phyloP scores from a whole-genome alignment of 2,888 invertebrate genomes.

The Ochropleura plecta region DNA sequence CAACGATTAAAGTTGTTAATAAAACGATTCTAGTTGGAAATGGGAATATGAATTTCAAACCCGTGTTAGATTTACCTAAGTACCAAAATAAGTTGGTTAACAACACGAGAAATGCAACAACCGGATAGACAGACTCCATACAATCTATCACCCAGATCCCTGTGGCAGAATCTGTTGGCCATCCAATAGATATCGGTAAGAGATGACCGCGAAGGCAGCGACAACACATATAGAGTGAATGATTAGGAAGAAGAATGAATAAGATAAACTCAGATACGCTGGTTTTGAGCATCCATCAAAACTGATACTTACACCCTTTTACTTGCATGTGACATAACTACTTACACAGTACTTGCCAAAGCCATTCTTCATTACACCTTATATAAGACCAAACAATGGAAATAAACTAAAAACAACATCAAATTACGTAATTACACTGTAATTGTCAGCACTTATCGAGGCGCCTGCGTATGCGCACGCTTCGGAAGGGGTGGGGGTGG shows the following conservation, averaged over 20 bases:
- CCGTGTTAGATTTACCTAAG: not conserved
- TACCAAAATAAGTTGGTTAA: too few species aligned
- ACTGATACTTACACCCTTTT: not conserved
- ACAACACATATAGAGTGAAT: too few species aligned
- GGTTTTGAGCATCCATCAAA: not conserved
- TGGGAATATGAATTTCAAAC: not conserved
- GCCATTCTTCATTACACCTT: not conserved
- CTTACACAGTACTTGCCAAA: not conserved
- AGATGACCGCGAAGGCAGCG: too few species aligned
- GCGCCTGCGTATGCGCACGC: constrained; percentile 61
- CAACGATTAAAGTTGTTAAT: not conserved
- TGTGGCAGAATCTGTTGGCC: too few species aligned
- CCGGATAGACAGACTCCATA: too few species aligned
- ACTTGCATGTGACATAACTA: not conserved
- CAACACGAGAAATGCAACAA: too few species aligned
- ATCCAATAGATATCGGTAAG: too few species aligned
- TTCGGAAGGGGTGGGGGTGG: constrained; percentile 51
- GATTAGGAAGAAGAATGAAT: not conserved
- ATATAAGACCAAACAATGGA: constrained; percentile 21
- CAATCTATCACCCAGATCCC: too few species aligned
- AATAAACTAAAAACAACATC: constrained; percentile 36
- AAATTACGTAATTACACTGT: constrained; percentile 64
- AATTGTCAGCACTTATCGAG: constrained; percentile 75
- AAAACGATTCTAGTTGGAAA: constrained; percentile 14
- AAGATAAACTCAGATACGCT: not conserved